Conservation (phyloP, 2,888 invertebrate genomes). For the Erebia palarica region DNA sequence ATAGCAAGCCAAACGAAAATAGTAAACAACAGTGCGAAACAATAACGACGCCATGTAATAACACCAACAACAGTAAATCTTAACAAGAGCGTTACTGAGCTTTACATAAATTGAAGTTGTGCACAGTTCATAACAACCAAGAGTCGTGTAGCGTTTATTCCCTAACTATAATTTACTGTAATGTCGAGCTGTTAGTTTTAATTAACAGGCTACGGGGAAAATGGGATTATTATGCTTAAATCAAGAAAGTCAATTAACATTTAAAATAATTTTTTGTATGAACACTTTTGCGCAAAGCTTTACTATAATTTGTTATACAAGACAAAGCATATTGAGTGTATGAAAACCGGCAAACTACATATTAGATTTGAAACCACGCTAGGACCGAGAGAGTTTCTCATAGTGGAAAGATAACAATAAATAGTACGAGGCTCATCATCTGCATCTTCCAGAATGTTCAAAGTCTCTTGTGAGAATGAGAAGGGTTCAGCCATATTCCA, state of each 20-base stretch:
- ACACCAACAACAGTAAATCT: conserved; percentile 27
- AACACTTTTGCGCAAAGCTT: background rate
- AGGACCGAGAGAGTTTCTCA: too few species aligned
- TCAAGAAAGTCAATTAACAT: conserved; percentile 1
- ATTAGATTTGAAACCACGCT: too few species aligned
- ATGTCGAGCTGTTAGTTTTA: conserved; percentile 35
- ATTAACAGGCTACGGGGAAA: conserved; percentile 39
- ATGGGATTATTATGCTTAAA: conserved; percentile 47
- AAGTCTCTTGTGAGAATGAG: too few species aligned
- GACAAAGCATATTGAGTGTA: too few species aligned
- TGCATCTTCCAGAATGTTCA: too few species aligned
- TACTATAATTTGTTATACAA: background rate
- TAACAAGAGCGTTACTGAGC: conserved; percentile 17
- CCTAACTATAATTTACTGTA: conserved; percentile 56
- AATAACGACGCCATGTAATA: conserved; percentile 13
- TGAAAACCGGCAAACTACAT: too few species aligned
- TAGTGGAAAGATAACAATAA: too few species aligned
- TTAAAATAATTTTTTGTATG: background rate
- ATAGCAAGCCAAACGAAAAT: conserved; percentile 20
- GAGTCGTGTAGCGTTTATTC: conserved; percentile 18
- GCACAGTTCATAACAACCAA: conserved; percentile 18
- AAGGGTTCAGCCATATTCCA: too few species aligned
- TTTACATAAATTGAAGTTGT: conserved; percentile 28
- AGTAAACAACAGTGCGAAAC: conserved; percentile 13
- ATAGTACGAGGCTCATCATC: background rate